phyloP scores from a whole-genome alignment of 2,888 invertebrate genomes.

The Suillia variegata region DNA sequence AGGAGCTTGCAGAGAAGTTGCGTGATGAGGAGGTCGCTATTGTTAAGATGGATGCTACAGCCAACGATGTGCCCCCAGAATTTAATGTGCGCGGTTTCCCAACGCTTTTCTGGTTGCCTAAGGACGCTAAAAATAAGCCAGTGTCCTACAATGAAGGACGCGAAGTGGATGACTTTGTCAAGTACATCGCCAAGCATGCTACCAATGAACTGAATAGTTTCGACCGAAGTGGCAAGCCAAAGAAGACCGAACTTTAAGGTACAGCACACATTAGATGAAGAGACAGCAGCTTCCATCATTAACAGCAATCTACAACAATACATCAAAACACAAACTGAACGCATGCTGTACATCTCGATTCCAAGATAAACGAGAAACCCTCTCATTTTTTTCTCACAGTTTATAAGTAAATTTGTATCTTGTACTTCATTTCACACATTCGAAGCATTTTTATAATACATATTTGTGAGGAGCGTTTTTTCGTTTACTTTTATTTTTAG shows the following conservation, averaged over 20 bases:
- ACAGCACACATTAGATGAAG: too few species aligned
- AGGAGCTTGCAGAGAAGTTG: conserved; percentile 90
- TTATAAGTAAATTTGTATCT: too few species aligned
- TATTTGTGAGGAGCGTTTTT: too few species aligned
- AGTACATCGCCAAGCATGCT: conserved; percentile 91
- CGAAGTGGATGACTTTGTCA: conserved; percentile 90
- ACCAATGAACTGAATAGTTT: conserved; percentile 85
- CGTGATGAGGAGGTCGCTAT: conserved; percentile 86
- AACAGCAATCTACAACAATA: too few species aligned
- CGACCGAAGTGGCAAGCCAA: conserved; percentile 79
- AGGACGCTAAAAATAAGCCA: conserved; percentile 77
- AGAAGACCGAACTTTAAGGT: conserved; percentile 59
- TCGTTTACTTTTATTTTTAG: too few species aligned
- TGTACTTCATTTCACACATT: too few species aligned
- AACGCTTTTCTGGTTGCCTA: conserved; percentile 94
- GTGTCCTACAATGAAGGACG: conserved; percentile 92
- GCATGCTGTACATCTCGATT: too few species aligned
- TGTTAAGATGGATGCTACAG: conserved; percentile 98
- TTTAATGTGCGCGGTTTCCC: conserved; percentile 98
- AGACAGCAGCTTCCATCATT: too few species aligned
- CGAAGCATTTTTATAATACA: too few species aligned
- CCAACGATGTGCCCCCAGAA: conserved; percentile 91
- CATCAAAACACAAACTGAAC: too few species aligned
- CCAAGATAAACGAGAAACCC: too few species aligned
- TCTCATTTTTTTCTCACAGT: too few species aligned